phyloP scores from a whole-genome alignment of 2,888 invertebrate genomes.

The Willowsia nigromaculata region DNA sequence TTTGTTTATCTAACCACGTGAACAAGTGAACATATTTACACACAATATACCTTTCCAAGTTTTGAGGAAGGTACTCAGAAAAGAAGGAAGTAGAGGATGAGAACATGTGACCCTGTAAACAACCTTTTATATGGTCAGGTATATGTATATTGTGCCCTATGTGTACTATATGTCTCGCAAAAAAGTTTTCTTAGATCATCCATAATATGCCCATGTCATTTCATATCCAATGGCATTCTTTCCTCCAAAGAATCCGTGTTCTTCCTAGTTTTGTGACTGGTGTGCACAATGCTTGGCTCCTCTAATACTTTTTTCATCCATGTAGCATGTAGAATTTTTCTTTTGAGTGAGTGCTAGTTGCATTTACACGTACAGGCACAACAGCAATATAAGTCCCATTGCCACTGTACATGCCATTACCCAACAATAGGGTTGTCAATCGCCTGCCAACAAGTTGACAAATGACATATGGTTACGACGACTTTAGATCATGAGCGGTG shows the following conservation, averaged over 20 bases:
- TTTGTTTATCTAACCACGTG: not conserved
- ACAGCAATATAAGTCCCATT: constrained; percentile 12
- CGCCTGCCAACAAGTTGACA: constrained; percentile 70
- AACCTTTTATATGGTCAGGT: not conserved
- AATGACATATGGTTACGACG: constrained; percentile 62
- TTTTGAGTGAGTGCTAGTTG: not conserved
- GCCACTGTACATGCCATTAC: constrained; percentile 40
- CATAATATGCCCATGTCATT: constrained; percentile 31
- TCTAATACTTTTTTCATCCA: not conserved
- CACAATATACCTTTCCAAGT: not conserved
- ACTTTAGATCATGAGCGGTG: constrained; percentile 41
- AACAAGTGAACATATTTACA: not conserved
- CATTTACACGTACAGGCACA: not conserved
- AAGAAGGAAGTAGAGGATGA: not conserved
- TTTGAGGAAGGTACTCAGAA: not conserved
- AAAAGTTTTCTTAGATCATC: constrained; percentile 14
- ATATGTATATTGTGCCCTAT: not conserved
- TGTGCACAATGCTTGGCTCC: not conserved
- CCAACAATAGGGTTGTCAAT: constrained; percentile 59
- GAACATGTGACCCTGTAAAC: constrained; percentile 3
- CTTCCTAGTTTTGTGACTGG: not conserved
- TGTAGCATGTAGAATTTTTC: not conserved
- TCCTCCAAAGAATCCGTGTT: not conserved
- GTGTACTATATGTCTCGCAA: not conserved
- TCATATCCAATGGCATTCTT: not conserved